Percentiles rank a stretch among this genome's conserved stretches.
These are phyloP conservation scores for Eupithecia tripunctaria DNA, from an alignment of 2,888 invertebrate genomes.

Conservation along the genomic window DNA sequence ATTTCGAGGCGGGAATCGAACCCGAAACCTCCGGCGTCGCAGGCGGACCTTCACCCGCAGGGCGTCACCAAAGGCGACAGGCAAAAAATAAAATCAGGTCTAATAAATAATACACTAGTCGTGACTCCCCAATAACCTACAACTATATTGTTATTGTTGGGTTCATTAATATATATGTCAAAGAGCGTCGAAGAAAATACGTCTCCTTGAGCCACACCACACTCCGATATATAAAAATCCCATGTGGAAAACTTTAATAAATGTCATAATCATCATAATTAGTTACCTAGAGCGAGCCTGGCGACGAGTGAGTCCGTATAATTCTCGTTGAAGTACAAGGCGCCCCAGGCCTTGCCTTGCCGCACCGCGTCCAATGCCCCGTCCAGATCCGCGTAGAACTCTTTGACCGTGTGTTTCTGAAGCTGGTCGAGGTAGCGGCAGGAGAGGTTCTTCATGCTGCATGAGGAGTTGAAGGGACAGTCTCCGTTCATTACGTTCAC, in stretches of 20 bases:
- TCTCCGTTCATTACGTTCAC: conserved; percentile 70
- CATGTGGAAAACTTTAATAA: background rate
- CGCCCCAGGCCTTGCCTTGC: conserved; percentile 94
- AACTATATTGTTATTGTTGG: background rate
- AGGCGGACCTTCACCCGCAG: no score
- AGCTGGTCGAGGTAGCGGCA: conserved; percentile 92
- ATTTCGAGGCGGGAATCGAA: no score
- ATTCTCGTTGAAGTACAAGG: conserved; percentile 94
- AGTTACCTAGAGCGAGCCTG: conserved; percentile 86
- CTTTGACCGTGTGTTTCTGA: conserved; percentile 88
- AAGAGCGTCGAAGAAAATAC: background rate
- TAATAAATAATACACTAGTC: background rate
- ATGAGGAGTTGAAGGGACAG: conserved; percentile 86
- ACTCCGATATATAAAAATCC: background rate
- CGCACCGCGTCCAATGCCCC: conserved; percentile 89
- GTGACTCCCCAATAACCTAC: background rate
- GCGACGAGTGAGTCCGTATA: conserved; percentile 94
- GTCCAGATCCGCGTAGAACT: conserved; percentile 86
- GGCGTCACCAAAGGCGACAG: no score
- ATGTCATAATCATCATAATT: background rate
- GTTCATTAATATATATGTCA: background rate
- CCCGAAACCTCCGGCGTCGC: no score
- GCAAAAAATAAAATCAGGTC: no score
- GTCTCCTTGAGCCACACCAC: background rate
- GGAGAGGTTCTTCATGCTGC: conserved; percentile 89